These are phyloP conservation scores for Gadus chalcogrammus DNA, from an alignment of 2,113 vertebrate species.

Conservation along the genomic window DNA sequence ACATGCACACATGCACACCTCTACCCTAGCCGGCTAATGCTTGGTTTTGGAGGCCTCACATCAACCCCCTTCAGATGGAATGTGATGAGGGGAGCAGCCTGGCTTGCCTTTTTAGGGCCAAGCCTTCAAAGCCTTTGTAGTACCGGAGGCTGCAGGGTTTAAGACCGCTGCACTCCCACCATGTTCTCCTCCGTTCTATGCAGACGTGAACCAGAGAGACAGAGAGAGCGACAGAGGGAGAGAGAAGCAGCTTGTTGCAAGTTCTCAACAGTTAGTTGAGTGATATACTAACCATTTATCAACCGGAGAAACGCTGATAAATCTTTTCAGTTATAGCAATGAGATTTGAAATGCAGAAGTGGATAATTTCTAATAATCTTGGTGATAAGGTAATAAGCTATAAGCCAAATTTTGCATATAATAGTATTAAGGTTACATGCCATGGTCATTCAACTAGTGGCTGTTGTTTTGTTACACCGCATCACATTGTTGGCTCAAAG, in stretches of 20 bases:
- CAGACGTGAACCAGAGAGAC: background rate
- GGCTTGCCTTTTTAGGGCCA: conserved; percentile 66
- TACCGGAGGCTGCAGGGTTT: background rate
- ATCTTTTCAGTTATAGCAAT: too few species aligned
- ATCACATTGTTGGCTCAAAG: too few species aligned
- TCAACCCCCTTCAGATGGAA: conserved; percentile 19
- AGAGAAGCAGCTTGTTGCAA: background rate
- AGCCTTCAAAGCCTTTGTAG: conserved; percentile 34
- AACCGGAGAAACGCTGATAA: too few species aligned
- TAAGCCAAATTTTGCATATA: too few species aligned
- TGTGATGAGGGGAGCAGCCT: conserved; percentile 16
- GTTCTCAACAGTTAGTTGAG: too few species aligned
- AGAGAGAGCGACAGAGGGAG: background rate
- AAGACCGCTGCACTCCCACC: conserved; percentile 2
- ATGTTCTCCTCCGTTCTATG: background rate
- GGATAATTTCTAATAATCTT: too few species aligned
- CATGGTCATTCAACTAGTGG: too few species aligned
- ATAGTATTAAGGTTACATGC: too few species aligned
- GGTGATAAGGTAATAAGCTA: too few species aligned
- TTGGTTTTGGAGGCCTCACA: conserved; percentile 5
- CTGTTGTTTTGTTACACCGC: too few species aligned
- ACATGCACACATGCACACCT: background rate
- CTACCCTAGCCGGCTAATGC: background rate
- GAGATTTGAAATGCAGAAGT: too few species aligned
- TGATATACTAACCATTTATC: too few species aligned